Percentiles rank a stretch among this genome's conserved stretches.
Conservation (phyloP, 2,113 vertebrate species). For the Brienomyrus brachyistius region DNA sequence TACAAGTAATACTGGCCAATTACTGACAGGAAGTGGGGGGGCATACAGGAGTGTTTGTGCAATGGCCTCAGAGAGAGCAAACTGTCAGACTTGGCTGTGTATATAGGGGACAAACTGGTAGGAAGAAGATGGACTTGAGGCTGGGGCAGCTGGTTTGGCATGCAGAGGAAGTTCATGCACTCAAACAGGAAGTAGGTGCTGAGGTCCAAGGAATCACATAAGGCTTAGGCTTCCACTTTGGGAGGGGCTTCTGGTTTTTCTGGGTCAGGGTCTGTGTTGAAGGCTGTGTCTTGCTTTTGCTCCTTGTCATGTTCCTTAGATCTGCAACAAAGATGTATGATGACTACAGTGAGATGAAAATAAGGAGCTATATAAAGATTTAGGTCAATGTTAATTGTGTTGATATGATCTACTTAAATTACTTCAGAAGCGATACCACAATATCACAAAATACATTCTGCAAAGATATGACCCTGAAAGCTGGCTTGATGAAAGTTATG, state of each 20-base stretch:
- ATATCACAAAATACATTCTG: neutral
- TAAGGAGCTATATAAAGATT: neutral
- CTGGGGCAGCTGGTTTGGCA: neutral
- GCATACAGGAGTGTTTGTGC: no score
- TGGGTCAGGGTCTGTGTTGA: constrained; percentile 42
- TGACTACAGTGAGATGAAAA: neutral
- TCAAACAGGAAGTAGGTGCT: neutral
- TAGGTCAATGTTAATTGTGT: neutral
- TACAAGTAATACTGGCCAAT: neutral
- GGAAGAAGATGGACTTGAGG: neutral
- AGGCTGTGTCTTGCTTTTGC: constrained; percentile 49
- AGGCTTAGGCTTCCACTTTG: constrained; percentile 42
- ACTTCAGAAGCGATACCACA: neutral
- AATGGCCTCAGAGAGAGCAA: neutral
- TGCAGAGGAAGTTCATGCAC: neutral
- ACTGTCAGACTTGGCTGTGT: neutral
- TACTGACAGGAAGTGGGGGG: neutral
- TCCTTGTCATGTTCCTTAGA: constrained; percentile 47
- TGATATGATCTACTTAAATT: neutral
- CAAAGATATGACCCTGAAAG: neutral
- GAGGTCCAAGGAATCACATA: neutral
- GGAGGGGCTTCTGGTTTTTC: constrained; percentile 41
- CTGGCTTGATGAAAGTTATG: neutral
- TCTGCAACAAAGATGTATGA: constrained; percentile 39
- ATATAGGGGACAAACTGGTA: neutral